These are phyloP conservation scores for Dasyurus viverrinus DNA, from an alignment of 2,113 vertebrate genomes.

Conservation along the genomic window DNA sequence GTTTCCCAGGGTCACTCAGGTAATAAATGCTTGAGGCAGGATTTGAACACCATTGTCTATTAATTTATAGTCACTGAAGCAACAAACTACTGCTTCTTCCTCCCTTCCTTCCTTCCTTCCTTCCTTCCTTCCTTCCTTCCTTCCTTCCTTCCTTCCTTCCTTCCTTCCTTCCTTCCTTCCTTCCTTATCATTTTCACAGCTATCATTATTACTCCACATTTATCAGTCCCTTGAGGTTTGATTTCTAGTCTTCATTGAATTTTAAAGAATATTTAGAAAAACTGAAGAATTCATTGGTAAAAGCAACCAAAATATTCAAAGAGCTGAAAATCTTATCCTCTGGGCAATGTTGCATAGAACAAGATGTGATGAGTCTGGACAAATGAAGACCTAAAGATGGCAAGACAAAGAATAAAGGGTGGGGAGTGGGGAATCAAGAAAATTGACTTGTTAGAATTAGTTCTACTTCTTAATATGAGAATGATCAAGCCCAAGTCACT, in stretches of 20 bases:
- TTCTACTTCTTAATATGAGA: neutral
- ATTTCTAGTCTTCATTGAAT: neutral
- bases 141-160: no score
- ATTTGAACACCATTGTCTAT: neutral
- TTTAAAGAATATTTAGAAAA: neutral
- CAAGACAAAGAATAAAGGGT: neutral
- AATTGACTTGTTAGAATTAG: neutral
- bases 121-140: no score
- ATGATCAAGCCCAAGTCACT: neutral
- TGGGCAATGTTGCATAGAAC: neutral
- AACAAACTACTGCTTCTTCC: neutral
- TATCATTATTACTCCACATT: neutral
- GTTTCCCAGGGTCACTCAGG: neutral
- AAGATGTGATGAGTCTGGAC: neutral
- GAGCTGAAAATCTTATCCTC: neutral
- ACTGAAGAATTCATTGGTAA: neutral
- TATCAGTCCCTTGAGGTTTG: neutral
- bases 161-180: no score
- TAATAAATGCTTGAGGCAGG: neutral
- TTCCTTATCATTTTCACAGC: neutral
- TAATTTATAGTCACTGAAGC: neutral
- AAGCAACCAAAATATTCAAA: neutral
- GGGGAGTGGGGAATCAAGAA: neutral
- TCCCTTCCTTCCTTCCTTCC: no score
- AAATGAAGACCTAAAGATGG: neutral